A percentile compares a stretch with the other conserved stretches of the same genome.
These are phyloP conservation scores for Diplodus puntazzo DNA, from an alignment of 2,797 vertebrate species.

Conservation along the genomic window DNA sequence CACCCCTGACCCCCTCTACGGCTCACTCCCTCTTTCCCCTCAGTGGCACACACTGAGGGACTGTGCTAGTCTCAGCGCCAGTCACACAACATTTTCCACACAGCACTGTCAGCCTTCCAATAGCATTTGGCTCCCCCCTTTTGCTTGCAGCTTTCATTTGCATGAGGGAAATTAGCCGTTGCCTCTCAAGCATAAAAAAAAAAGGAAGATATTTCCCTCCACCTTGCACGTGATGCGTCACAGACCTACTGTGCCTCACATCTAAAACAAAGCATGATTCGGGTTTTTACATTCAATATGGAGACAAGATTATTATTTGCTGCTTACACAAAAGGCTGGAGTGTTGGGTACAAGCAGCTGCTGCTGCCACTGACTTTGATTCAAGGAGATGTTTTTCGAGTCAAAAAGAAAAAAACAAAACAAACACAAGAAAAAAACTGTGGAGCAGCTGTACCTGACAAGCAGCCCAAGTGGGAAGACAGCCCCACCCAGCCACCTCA, in stretches of 20 bases:
- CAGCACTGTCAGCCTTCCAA: constrained; percentile 70
- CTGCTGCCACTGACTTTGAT: constrained; percentile 81
- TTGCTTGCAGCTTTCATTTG: constrained; percentile 79
- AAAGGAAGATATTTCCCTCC: constrained; percentile 46
- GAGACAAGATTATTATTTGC: constrained; percentile 18
- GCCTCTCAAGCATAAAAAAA: constrained; percentile 58
- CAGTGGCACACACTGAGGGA: constrained; percentile 77
- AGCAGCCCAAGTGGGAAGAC: constrained; percentile 59
- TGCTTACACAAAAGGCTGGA: constrained; percentile 27
- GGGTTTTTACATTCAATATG: constrained; percentile 8
- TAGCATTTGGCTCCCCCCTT: constrained; percentile 78
- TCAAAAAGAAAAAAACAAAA: constrained; percentile 32
- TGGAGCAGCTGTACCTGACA: constrained; percentile 83
- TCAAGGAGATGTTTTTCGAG: constrained; percentile 75
- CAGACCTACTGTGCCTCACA: constrained; percentile 14
- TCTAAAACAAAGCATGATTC: not conserved
- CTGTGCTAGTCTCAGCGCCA: constrained; percentile 75
- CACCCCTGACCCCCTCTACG: constrained; percentile 27
- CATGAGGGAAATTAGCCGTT: constrained; percentile 85
- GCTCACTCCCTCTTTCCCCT: constrained; percentile 45
- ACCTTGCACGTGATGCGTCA: constrained; percentile 40
- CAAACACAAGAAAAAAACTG: constrained; percentile 24
- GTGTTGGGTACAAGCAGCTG: constrained; percentile 65
- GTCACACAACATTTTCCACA: constrained; percentile 85
- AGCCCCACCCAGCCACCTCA: constrained; percentile 20